Evolutionary conservation across 1,140 invertebrate genomes (phyloP), one percentile per base, ranked within the genome.

Genomic region (Elymnias hypermnestra): DNA sequence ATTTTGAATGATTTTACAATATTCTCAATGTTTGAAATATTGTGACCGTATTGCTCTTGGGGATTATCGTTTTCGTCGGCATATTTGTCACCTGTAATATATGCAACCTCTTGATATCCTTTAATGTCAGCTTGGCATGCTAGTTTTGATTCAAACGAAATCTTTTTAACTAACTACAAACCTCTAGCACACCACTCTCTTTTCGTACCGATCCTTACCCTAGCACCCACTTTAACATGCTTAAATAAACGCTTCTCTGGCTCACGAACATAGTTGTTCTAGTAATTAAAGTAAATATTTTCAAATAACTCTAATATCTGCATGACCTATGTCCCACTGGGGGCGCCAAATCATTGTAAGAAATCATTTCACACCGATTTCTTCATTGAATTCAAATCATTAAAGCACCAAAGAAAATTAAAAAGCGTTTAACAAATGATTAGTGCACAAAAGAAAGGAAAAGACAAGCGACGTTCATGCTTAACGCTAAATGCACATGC

Each of bases 41-140:
- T 77, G 51, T 71, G 61, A 58, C 42, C 67, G 66, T 72, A 65
- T 17, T 46, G 58, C 52, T 78, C 70, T 51, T 50, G 69, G 35
- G 72, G 75, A 61, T 54, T 72, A 72, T 50, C 54, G 67, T 85
- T 85, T 67, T 85, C 82, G 39, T 85, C 78, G 63, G 72, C 81
- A 67, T 65, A 65, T 46, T 64, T 71, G 64, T 79, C 76, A 85
- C 78, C 82, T 85, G 82, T 54, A 85, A 85, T 47, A 78, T 58
- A 73, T 49, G 48, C 64, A 62, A 67, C 43, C 58, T 57, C 47
- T 52, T 52, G 26, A 52, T 36, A 40, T 14, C 15, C 23, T 12
- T 6, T 26, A 45, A 40, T 31, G 12, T 38, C 25, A 25, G 14
- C 14, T 33, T 33, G 40, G 37, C 49, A 52, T 52, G 49, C 49